Conservation (phyloP, 2,888 invertebrate genomes). For the Leucoma salicis region DNA sequence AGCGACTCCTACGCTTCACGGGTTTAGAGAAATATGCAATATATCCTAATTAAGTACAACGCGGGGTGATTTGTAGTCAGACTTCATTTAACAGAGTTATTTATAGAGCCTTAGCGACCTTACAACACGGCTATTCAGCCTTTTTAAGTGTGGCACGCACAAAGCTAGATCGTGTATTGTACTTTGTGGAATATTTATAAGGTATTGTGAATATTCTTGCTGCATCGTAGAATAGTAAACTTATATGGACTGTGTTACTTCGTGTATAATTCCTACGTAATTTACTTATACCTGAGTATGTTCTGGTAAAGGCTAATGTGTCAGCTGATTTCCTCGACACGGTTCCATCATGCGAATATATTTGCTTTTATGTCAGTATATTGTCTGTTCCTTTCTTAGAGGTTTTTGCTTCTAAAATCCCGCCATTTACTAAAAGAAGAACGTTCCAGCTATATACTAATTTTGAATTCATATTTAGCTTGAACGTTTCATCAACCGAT, state of each 20-base stretch:
- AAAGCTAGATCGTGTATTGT: conserved; percentile 10
- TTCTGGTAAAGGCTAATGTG: no score
- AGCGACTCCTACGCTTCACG: neutral
- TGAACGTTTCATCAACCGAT: no score
- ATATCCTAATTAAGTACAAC: conserved; percentile 45
- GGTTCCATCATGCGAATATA: no score
- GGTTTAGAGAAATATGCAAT: conserved; percentile 15
- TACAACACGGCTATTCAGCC: conserved; percentile 22
- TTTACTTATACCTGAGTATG: neutral
- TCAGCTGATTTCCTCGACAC: no score
- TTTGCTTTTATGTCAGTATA: no score
- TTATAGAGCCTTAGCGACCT: conserved; percentile 41
- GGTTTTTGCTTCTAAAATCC: no score
- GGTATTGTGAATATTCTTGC: neutral
- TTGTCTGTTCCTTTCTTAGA: no score
- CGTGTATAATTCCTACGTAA: neutral
- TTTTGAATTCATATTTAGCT: no score
- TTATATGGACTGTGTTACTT: neutral
- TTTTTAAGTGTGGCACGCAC: conserved; percentile 27
- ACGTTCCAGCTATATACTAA: no score
- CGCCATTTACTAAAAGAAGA: no score
- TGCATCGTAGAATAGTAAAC: neutral
- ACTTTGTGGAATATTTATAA: conserved; percentile 2
- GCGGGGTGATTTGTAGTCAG: conserved; percentile 42
- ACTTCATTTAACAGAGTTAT: conserved; percentile 44